phyloP scores from a whole-genome alignment of 2,888 invertebrate species.

The Epirrhoe alternata region DNA sequence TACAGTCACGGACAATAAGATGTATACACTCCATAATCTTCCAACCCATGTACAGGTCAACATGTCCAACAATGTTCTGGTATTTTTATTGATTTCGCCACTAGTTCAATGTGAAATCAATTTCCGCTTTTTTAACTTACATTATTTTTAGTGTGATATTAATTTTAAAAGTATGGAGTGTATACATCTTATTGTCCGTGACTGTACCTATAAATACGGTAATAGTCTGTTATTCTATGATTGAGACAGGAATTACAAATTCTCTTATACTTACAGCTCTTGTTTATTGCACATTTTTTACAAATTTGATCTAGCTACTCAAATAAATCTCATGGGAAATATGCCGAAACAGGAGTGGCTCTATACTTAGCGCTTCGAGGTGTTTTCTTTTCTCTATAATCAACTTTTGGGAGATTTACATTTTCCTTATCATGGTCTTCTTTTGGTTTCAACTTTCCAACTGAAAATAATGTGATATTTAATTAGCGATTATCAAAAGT shows the following conservation, averaged over 20 bases:
- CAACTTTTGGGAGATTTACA: constrained; percentile 71
- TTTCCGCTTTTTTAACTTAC: too few species aligned
- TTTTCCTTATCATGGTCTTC: constrained; percentile 72
- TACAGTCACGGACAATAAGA: too few species aligned
- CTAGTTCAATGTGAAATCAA: too few species aligned
- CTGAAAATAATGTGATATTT: constrained; percentile 46
- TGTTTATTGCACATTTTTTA: neutral
- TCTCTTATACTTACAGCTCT: neutral
- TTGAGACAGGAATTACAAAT: neutral
- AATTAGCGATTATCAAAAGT: neutral
- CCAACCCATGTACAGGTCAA: too few species aligned
- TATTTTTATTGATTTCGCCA: too few species aligned
- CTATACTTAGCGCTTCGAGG: constrained; percentile 67
- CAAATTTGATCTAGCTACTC: neutral
- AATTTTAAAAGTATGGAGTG: too few species aligned
- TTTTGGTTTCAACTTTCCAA: constrained; percentile 46
- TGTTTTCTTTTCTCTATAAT: constrained; percentile 77
- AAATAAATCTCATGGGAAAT: constrained; percentile 62
- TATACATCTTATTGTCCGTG: too few species aligned
- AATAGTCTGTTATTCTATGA: too few species aligned
- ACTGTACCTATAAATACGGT: too few species aligned
- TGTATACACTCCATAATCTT: too few species aligned
- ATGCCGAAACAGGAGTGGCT: constrained; percentile 77
- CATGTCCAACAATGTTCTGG: too few species aligned
- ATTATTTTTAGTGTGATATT: too few species aligned